Evolutionary conservation across 2,888 invertebrate species (phyloP).

Genomic region (Dasypolia templi): DNA sequence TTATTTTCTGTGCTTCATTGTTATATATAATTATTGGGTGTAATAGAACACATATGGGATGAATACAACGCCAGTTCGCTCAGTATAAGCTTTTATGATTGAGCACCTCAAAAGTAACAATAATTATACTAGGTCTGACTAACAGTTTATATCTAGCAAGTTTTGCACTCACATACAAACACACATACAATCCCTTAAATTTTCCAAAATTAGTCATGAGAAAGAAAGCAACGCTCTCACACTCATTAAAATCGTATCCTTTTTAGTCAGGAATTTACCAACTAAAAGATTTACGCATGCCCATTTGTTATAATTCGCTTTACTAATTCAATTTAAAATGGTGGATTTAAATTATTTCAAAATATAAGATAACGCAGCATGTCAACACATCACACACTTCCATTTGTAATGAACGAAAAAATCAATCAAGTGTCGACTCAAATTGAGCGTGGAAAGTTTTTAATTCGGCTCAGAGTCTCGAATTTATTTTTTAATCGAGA

Average conservation of each 20-base stretch:
- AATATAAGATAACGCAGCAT: constrained; percentile 66
- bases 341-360: constrained; percentile 56
- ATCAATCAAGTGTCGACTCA: constrained; percentile 74
- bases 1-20: constrained; percentile 82
- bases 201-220: not conserved
- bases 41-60: constrained; percentile 70
- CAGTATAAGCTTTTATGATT: constrained; percentile 56
- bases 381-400: constrained; percentile 67
- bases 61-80: constrained; percentile 52
- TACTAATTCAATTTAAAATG: constrained; percentile 66
- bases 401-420: constrained; percentile 69
- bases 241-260: constrained; percentile 14
- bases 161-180: not conserved
- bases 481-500: constrained; percentile 83
- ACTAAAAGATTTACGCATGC: constrained; percentile 9
- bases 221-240: not conserved
- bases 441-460: constrained; percentile 77
- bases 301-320: constrained; percentile 59
- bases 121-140: not conserved
- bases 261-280: constrained; percentile 29
- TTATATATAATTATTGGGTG: constrained; percentile 79
- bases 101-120: constrained; percentile 46
- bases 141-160: not conserved
- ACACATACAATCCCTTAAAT: not conserved
- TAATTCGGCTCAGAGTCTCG: constrained; percentile 72